Base-by-base conservation (phyloP, 2,113 vertebrate species). In the Chlamydotis undulata region DNA sequence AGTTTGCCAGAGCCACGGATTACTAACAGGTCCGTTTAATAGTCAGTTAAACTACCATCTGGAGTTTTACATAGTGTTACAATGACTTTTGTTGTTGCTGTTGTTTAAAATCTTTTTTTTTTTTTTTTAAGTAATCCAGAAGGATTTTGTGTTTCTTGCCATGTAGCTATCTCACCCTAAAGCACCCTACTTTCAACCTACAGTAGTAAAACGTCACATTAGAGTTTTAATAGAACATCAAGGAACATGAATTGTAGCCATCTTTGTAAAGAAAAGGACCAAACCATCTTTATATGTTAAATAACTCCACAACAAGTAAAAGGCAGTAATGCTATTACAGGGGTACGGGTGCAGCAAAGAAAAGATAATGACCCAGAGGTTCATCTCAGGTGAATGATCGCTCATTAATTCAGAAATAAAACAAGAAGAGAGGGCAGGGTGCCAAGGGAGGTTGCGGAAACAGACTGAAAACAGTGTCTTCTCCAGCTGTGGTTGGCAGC, bases 21-120 rank as follows among this genome's bases (percentile, higher is more conserved):
- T 98, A 98, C 96, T 97, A 98, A 98, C 91, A 97, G 95, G 77
- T 97, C 94, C 70, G 3, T 98, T 98, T 98, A 98, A 98, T 98
- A 97, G 90, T 97, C 93, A 93, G 93, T 96, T 94, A 61, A 97
- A 97, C 96, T 56, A 76, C 96, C 94, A 95, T 91, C 91, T 96
- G 95, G 94, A 97, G 96, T 97, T 97, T 97, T 97, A 98, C 97
- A 97, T 69, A 95, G 90, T 96, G 69, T 45, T 97, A 98, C 97
- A 98, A 85, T 89, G 79, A 90, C 93, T 92, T 74, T 37, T 64
- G 37, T 39, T 70, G 69, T 89, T 95, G 91, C 17, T 71, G 57
- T 92, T 75, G 35, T 92, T 94, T 90, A 71, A 97, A 97, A 96
- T 47, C 19, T 61, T 28, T 56, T 56, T 91, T 96, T 64, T 37